A percentile compares a stretch with the other conserved stretches of the same genome.
Evolutionary conservation across 2,797 vertebrate species (phyloP).

Genomic region (Sciaenops ocellatus): DNA sequence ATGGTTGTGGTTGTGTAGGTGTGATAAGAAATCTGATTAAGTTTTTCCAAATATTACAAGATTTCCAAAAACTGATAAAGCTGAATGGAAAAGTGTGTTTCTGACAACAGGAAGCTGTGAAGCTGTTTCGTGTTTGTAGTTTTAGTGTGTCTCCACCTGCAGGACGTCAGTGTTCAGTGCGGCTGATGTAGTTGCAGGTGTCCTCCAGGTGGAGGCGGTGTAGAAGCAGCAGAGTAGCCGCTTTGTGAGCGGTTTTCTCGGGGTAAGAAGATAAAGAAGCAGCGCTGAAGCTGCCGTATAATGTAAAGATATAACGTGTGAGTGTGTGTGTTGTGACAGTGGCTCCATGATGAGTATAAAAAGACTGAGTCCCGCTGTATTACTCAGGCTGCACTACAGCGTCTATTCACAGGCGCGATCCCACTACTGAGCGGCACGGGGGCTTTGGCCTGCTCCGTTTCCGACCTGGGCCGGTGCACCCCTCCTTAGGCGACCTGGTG

Average conservation of each 20-base stretch:
- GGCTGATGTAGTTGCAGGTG: neutral
- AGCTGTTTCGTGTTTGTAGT: too few species aligned
- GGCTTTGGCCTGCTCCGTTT: conserved; percentile 80
- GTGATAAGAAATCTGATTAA: too few species aligned
- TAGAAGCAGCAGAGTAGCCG: neutral
- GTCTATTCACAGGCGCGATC: conserved; percentile 76
- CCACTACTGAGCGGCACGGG: conserved; percentile 79
- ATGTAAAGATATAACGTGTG: neutral
- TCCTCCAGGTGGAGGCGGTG: conserved; percentile 33
- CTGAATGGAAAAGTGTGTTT: too few species aligned
- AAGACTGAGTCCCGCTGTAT: too few species aligned
- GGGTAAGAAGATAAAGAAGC: neutral
- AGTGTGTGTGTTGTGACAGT: neutral
- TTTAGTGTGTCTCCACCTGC: too few species aligned
- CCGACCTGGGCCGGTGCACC: conserved; percentile 80
- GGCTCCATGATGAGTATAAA: neutral
- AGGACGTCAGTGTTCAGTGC: too few species aligned
- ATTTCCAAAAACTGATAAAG: too few species aligned
- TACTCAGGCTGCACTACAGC: conserved; percentile 50
- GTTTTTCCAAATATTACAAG: too few species aligned
- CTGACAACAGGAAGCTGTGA: too few species aligned
- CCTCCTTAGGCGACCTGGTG: conserved; percentile 77
- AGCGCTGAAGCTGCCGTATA: neutral
- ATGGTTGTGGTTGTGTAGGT: too few species aligned
- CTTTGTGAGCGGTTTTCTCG: neutral